Evolutionary conservation across 1,140 invertebrate genomes (phyloP), one percentile per base, ranked within the genome.

Genomic region (Paraescarpia echinospica): DNA sequence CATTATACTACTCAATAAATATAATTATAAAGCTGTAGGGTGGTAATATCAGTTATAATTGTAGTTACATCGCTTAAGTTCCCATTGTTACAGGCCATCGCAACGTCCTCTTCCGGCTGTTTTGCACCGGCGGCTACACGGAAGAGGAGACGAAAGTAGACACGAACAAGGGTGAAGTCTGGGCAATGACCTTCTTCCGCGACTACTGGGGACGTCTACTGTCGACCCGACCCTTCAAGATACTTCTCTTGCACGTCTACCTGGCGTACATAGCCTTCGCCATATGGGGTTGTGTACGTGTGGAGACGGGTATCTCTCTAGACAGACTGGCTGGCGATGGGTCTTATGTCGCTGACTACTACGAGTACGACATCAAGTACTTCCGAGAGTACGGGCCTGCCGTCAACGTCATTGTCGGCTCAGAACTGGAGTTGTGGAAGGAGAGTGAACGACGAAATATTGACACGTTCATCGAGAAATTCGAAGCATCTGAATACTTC

Each of bases 211-310:
- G 90, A 31, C 8, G 34, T 35, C n/a, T 90, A 18, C 34, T 90
- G 2, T 35, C 90, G n/a, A 35, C n/a, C 34, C 35, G 34, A 12
- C 90, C 90, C 18, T 90, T 41, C 34, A 34, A 90, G 90, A 90
- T 90, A 14, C 5, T 90, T 9, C 34, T 90, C 34, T 22, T 33
- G 4, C 18, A 27, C 14, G 2, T 41, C 35, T 90, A 41, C 14
- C 35, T 90, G 22, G 35, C 27, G 9, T 90, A 90, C 35, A 18
- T 90, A 22, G 90, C 90, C 34, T 90, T 90, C 35, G 90, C 90
- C n/a, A 35, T 90, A 41, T 90, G 90, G 90, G 90, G 90, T 41
- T 90, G 90, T 41, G 18, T 90, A 41, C 34, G 34, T 35, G 35
- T 33, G 12, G n/a, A 33, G n/a, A 18, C 8, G 59, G 59, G 59